Conservation (phyloP, 2,888 invertebrate genomes). For the Ametastegia equiseti region DNA sequence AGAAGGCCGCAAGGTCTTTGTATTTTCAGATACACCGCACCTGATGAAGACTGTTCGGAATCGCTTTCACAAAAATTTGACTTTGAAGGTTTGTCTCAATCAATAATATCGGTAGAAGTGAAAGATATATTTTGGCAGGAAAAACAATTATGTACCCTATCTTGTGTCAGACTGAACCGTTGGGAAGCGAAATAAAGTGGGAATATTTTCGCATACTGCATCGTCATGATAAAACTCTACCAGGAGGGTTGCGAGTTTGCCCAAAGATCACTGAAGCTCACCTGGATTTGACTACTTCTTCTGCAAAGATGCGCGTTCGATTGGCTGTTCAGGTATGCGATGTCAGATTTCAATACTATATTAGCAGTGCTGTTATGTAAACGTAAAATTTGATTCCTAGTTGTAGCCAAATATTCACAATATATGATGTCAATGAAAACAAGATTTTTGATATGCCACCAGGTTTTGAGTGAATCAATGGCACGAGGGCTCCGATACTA, state of each 20-base stretch:
- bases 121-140: neutral
- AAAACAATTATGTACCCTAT: neutral
- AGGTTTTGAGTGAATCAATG: constrained; percentile 50
- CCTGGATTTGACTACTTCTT: constrained; percentile 43
- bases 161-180: neutral
- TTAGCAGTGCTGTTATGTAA: neutral
- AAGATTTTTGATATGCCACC: too few relatives aligned
- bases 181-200: neutral
- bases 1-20: constrained; percentile 52
- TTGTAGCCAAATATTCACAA: neutral
- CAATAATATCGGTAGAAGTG: neutral
- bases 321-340: constrained; percentile 50
- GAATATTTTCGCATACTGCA: neutral
- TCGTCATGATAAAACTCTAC: neutral
- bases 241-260: constrained; percentile 36
- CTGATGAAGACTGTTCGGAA: constrained; percentile 52
- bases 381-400: neutral
- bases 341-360: neutral
- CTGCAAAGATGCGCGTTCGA: constrained; percentile 51
- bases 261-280: constrained; percentile 46
- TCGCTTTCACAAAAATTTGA: constrained; percentile 30
- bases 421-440: too few relatives aligned
- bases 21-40: constrained; percentile 59
- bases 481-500: constrained; percentile 50
- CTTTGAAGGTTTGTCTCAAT: constrained; percentile 42